Conservation (phyloP, 2,797 vertebrate genomes). For the Rhinophrynus dorsalis region DNA sequence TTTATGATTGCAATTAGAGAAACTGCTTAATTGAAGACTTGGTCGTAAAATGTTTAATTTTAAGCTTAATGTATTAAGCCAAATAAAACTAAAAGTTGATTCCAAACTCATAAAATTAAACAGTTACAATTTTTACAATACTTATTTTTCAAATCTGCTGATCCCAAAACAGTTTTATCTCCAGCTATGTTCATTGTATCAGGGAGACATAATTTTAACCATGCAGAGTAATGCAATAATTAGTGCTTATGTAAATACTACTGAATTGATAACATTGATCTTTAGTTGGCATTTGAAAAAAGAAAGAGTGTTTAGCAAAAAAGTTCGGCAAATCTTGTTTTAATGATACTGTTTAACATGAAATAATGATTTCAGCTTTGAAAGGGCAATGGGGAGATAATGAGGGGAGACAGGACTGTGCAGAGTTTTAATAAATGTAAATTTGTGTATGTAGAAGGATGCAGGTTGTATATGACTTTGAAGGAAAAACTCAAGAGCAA, state of each 20-base stretch:
- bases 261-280: conserved; percentile 21
- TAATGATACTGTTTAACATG: background rate
- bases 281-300: conserved; percentile 17
- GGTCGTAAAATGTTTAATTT: background rate
- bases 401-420: background rate
- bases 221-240: background rate
- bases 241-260: conserved; percentile 2
- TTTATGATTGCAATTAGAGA: conserved; percentile 34
- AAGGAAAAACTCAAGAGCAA: too few relatives aligned
- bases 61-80: conserved; percentile 18
- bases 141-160: background rate
- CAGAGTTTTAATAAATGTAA: background rate
- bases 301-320: background rate
- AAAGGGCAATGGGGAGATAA: background rate
- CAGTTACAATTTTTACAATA: background rate
- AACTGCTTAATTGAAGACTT: conserved; percentile 22
- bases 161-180: background rate
- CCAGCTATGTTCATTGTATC: too few relatives aligned
- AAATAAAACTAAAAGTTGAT: conserved; percentile 33
- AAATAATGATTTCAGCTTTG: background rate
- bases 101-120: conserved; percentile 20
- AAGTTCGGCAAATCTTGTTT: background rate
- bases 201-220: background rate
- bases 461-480: too few relatives aligned
- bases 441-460: background rate